Base-by-base conservation (phyloP, 2,888 invertebrate genomes). In the Rotaria macrura region DNA sequence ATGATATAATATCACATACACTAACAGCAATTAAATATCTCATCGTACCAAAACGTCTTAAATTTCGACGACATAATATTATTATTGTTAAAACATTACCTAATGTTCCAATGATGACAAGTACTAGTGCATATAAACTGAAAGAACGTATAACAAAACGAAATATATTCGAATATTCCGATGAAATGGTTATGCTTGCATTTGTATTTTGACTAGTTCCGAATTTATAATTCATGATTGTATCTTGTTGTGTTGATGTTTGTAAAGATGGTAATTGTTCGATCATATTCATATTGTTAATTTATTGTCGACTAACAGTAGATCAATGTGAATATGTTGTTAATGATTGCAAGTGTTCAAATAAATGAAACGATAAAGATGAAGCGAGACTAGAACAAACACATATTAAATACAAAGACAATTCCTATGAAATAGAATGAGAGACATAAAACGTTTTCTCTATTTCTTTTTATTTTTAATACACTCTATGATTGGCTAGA, bases 31-130 rank as follows among this genome's bases (percentile, higher is more conserved):
- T 55, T 38, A 86, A 86, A 83, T 79, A 79, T 84, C 57, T 84
- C 86, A 86, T 86, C 34, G 84, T 84, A 14, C 54, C 55, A 57
- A 54, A 86, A 43, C 72, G 84, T 79, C 55, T 74, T 47, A 86
- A 83, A 57, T 79, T 84, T 86, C 57, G 74, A 5, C 49, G 57
- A 55, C 55, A 84, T 74, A 86, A 43, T 6, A 84, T 38, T 9
- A 85, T 40, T 49, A 86, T 84, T n/a, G 86, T 79, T 23, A 86
- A n/a, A 9, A 47, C 3, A 83, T 86, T 86, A 40, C 86, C 74
- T 47, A 84, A 74, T 47, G 86, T 79, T 9, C 79, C 79, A 43
- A 79, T 43, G 43, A 79, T 43, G 25, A 79, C 79, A n/a, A 79
- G 43, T 43, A 43, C 7, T 3, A 79, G 43, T 14, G 79, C 79